Percentiles rank a stretch among this genome's conserved stretches.
Conservation (phyloP, 2,113 vertebrate species). For the Syngnathus scovelli region DNA sequence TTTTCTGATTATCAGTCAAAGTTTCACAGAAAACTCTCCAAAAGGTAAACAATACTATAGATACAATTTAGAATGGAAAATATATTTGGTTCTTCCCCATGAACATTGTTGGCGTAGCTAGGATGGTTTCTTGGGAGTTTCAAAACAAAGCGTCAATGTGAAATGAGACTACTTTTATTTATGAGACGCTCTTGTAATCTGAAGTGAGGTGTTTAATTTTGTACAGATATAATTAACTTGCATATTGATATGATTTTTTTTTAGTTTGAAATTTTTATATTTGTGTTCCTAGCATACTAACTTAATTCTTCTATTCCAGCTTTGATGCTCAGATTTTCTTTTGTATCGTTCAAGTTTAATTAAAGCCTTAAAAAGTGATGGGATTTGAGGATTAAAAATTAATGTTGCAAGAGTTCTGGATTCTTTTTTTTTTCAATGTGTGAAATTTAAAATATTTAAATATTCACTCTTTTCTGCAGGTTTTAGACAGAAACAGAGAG, state of each 20-base stretch:
- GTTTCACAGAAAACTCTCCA: not conserved
- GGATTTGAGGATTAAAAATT: constrained; percentile 37
- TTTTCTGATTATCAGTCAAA: no score
- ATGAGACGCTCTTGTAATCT: constrained; percentile 55
- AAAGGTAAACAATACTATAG: not conserved
- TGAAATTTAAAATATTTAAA: no score
- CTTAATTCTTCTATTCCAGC: constrained; percentile 64
- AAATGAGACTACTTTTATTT: constrained; percentile 72
- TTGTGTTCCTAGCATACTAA: constrained; percentile 73
- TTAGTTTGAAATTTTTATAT: constrained; percentile 71
- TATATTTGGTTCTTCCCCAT: not conserved
- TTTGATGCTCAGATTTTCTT: constrained; percentile 46
- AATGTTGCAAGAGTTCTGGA: constrained; percentile 10
- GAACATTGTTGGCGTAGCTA: not conserved
- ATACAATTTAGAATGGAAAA: not conserved
- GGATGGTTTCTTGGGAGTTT: no score
- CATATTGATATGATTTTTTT: constrained; percentile 64
- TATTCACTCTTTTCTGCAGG: no score
- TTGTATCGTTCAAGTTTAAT: constrained; percentile 46
- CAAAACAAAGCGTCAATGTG: constrained; percentile 49
- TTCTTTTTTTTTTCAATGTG: not conserved
- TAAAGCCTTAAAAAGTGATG: constrained; percentile 65
- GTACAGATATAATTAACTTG: constrained; percentile 60
- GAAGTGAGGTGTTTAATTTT: constrained; percentile 53
- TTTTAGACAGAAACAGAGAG: constrained; percentile 1